These are phyloP conservation scores for Acanthococcus lagerstroemiae DNA, from an alignment of 2,888 invertebrate species.

Conservation along the genomic window DNA sequence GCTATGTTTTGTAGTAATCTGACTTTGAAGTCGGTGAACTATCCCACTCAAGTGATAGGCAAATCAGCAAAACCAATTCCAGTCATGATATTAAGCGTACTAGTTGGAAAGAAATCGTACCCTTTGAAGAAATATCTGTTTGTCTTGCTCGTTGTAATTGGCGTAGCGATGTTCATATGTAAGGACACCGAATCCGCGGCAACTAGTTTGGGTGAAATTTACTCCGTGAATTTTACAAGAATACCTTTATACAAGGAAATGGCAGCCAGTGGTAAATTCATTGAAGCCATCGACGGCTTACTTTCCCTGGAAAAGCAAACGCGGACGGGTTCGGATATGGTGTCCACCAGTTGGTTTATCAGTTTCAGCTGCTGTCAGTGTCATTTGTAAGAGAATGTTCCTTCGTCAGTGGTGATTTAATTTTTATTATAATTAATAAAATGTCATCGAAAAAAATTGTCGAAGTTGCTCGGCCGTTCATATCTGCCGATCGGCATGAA, in stretches of 20 bases:
- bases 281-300: constrained; percentile 87
- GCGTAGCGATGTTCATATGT: constrained; percentile 88
- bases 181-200: constrained; percentile 60
- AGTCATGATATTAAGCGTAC: constrained; percentile 89
- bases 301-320: constrained; percentile 91
- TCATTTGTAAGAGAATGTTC: too few relatives aligned
- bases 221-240: too few relatives aligned
- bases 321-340: constrained; percentile 87
- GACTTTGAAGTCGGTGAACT: constrained; percentile 90
- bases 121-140: constrained; percentile 78
- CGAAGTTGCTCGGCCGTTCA: constrained; percentile 52
- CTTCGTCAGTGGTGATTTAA: too few relatives aligned
- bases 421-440: too few relatives aligned
- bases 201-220: constrained; percentile 40
- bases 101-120: constrained; percentile 81
- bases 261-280: constrained; percentile 76
- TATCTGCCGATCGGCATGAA: constrained; percentile 66
- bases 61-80: constrained; percentile 98
- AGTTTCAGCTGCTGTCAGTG: too few relatives aligned
- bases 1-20: constrained; percentile 95
- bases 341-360: too few relatives aligned
- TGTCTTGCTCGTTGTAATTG: constrained; percentile 79
- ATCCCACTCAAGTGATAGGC: constrained; percentile 86
- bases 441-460: neutral
- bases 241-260: constrained; percentile 82